These are phyloP conservation scores for Ancistrus triradiatus DNA, from an alignment of 2,113 vertebrate genomes.

Conservation along the genomic window DNA sequence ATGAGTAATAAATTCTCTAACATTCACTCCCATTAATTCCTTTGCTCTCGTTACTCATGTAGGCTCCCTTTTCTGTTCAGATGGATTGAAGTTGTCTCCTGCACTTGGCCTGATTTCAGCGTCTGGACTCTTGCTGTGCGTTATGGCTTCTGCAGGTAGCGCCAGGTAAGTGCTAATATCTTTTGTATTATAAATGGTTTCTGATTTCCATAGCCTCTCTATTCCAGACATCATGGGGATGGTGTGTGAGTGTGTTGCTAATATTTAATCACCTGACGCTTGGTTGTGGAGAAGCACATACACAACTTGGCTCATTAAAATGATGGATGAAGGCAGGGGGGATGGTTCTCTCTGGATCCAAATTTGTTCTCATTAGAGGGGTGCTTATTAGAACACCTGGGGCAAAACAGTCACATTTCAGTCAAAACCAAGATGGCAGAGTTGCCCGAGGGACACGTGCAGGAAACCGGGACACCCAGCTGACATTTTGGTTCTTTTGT, in stretches of 20 bases:
- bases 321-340: conserved; percentile 78
- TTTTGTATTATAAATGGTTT: conserved; percentile 12
- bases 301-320: conserved; percentile 79
- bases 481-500: conserved; percentile 4
- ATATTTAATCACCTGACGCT: conserved; percentile 74
- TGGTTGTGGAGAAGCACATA: conserved; percentile 72
- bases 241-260: conserved; percentile 62
- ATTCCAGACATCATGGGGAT: conserved; percentile 51
- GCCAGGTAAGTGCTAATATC: conserved; percentile 28
- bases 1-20: conserved; percentile 21
- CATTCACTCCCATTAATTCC: conserved; percentile 2
- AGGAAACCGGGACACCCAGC: neutral
- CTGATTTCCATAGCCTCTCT: conserved; percentile 29
- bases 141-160: conserved; percentile 2
- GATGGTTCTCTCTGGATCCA: conserved; percentile 55
- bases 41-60: conserved; percentile 21
- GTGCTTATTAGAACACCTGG: conserved; percentile 71
- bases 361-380: conserved; percentile 72
- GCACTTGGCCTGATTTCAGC: conserved; percentile 11
- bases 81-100: conserved; percentile 14
- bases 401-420: conserved; percentile 42
- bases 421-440: conserved; percentile 13
- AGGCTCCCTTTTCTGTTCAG: conserved; percentile 11
- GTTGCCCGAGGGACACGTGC: neutral
- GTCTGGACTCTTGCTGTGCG: neutral